Evolutionary conservation across 2,797 vertebrate species (phyloP).

Genomic region (Remorina albescens): DNA sequence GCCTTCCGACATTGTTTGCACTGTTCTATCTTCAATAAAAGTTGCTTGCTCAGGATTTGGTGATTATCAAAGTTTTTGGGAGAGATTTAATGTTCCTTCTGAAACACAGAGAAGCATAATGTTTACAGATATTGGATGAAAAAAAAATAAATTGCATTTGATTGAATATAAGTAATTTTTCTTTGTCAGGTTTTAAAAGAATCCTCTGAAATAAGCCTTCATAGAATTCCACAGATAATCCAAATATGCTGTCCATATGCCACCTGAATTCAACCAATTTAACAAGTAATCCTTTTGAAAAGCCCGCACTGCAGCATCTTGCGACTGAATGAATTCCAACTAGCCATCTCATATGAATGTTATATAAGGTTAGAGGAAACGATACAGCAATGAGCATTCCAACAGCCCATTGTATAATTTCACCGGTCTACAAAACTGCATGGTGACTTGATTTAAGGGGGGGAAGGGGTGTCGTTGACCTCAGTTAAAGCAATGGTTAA

Average conservation of each 20-base stretch:
- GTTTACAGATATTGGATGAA: constrained; percentile 11
- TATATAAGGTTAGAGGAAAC: background rate
- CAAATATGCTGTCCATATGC: constrained; percentile 1
- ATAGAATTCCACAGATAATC: constrained; percentile 2
- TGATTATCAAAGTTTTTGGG: background rate
- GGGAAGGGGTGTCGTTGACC: background rate
- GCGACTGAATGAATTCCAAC: constrained; percentile 8
- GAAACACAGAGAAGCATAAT: background rate
- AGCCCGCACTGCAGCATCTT: background rate
- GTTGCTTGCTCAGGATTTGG: background rate
- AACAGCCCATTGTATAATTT: background rate
- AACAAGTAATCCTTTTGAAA: background rate
- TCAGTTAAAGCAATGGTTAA: background rate
- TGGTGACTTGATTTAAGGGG: background rate
- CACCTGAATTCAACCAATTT: constrained; percentile 5
- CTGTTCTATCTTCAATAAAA: background rate
- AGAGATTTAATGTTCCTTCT: background rate
- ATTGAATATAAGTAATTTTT: constrained; percentile 12
- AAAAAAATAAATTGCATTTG: constrained; percentile 1
- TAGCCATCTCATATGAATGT: background rate
- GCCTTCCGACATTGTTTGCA: background rate
- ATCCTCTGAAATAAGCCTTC: background rate
- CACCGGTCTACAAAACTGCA: background rate
- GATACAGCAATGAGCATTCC: background rate
- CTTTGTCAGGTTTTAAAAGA: background rate